Base-by-base conservation (phyloP, 2,888 invertebrate species). In the Watsonalla binaria region DNA sequence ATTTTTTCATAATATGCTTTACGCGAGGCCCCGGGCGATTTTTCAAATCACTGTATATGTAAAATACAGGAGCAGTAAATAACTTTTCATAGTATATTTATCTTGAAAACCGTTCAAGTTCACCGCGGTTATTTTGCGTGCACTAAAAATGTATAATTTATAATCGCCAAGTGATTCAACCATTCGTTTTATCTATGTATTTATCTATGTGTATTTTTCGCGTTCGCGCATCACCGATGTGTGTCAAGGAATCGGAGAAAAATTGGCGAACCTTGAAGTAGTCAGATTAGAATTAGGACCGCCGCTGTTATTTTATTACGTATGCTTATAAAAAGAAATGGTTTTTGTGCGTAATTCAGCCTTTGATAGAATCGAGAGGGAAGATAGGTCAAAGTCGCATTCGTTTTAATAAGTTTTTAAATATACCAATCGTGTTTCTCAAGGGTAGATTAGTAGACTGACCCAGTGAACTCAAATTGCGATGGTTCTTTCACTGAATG, bases 181-280 rank as follows among this genome's bases (percentile, higher is more conserved):
- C 55, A 65, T 59, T 62, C 60, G 57, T 59, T 61, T 54, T 52
- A 45, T 35, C 39, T 45, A 46, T 46, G 47, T 54, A 13, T 60
- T 61, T 66, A 64, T 70, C 70, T 67, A 64, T 61, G 59, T 61
- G 64, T 68, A 65, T 72, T 76, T 75, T 78, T 81, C 62, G 69
- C 66, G 75, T 67, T 62, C 52, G 76, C 82, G 74, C 81, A 78
- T 81, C 82, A 70, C 56, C 61, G 63, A 83, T 75, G 77, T 86
- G 76, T 87, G 88, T 87, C 87, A 87, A 87, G 87, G 87, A 81
- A 75, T 84, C 84, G 78, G 79, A 81, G 84, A 87, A 87, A 87
- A 87, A 88, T 83, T 86, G 66, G 85, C 85, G 65, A 68, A 84
- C 87, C 87, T 87, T 86, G 86, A 61, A 76, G 72, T 68, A 57